phyloP scores from a whole-genome alignment of 2,888 invertebrate genomes.

The Drosophila meridiana region DNA sequence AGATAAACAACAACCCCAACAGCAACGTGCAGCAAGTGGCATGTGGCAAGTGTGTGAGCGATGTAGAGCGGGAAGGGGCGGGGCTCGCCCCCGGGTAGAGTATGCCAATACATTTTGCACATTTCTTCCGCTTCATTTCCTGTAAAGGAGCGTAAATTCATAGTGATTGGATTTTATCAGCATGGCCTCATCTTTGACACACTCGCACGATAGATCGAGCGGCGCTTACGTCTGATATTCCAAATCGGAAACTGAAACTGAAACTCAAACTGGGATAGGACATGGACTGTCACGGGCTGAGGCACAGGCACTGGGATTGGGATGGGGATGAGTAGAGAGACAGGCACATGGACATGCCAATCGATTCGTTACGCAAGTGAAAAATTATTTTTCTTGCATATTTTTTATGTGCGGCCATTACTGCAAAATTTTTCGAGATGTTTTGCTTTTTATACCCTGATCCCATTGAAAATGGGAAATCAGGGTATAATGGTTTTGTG shows the following conservation, averaged over 20 bases:
- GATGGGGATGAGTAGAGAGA: constrained; percentile 29
- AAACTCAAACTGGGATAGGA: constrained; percentile 50
- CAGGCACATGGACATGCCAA: constrained; percentile 65
- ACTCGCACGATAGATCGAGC: constrained; percentile 50
- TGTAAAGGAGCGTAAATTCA: constrained; percentile 81
- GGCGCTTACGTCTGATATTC: constrained; percentile 6
- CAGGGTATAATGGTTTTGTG: too few relatives aligned
- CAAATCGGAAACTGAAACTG: constrained; percentile 25
- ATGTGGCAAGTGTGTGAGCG: not conserved
- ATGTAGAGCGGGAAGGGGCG: not conserved
- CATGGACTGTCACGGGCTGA: constrained; percentile 56
- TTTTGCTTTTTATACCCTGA: constrained; percentile 37
- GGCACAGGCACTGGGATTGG: constrained; percentile 47
- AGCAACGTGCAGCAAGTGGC: constrained; percentile 10
- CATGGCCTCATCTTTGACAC: constrained; percentile 81
- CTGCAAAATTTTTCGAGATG: constrained; percentile 70
- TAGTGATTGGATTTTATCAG: constrained; percentile 81
- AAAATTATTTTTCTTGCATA: constrained; percentile 77
- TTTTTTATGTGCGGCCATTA: constrained; percentile 77
- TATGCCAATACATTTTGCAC: constrained; percentile 80
- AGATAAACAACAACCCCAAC: constrained; percentile 47
- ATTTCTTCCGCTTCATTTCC: constrained; percentile 80
- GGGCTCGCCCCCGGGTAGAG: constrained; percentile 4
- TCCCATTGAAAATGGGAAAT: too few relatives aligned
- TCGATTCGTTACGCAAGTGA: constrained; percentile 81